phyloP scores from a whole-genome alignment of 2,888 invertebrate genomes.

The Argyresthia albistria region DNA sequence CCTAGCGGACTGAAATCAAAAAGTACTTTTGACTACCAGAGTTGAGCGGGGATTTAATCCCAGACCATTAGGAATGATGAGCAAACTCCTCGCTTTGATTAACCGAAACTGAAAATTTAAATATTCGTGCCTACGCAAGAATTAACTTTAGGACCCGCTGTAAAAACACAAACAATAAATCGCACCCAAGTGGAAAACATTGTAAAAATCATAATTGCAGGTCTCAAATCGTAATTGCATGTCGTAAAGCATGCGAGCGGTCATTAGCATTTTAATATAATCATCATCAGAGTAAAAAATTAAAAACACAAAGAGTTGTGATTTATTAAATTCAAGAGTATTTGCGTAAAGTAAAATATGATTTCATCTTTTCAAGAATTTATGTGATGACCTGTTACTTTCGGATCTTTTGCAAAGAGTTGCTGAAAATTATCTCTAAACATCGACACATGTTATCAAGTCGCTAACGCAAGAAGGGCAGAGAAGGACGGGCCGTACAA shows the following conservation, averaged over 20 bases:
- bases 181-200: slow-evolving; percentile 29
- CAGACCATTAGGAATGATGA: slow-evolving; percentile 25
- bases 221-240: slow-evolving; percentile 34
- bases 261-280: slow-evolving; percentile 24
- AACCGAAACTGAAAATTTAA: slow-evolving; percentile 21
- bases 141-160: slow-evolving; percentile 1
- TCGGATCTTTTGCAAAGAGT: too few relatives aligned
- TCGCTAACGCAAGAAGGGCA: slow-evolving; percentile 34
- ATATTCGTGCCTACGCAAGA: slow-evolving; percentile 17
- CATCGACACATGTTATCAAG: neutral
- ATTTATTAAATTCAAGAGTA: neutral
- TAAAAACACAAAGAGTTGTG: neutral
- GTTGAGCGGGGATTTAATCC: slow-evolving; percentile 34
- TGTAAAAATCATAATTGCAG: slow-evolving; percentile 30
- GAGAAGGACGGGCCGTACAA: slow-evolving; percentile 37
- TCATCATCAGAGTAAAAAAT: neutral
- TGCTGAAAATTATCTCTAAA: neutral
- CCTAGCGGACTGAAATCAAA: slow-evolving; percentile 26
- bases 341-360: neutral
- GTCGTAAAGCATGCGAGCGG: slow-evolving; percentile 27
- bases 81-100: slow-evolving; percentile 24
- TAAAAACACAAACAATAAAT: neutral
- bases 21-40: slow-evolving; percentile 15
- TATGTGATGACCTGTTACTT: too few relatives aligned
- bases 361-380: too few relatives aligned